Conservation (phyloP, 1,140 invertebrate species). For the Delia radicum region DNA sequence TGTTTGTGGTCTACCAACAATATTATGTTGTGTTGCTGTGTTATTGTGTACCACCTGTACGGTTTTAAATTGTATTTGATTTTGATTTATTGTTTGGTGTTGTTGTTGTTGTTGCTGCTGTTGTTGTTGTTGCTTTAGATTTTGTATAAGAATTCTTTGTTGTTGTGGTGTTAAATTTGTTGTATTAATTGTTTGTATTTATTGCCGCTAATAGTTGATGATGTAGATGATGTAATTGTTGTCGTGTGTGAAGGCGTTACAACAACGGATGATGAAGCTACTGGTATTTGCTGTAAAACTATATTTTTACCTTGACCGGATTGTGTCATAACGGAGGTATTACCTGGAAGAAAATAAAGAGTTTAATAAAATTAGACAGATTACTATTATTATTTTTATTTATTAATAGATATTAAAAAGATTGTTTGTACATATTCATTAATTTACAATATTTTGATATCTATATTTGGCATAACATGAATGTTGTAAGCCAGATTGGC, state of each 20-base stretch:
- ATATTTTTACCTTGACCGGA: slow-evolving; percentile 38
- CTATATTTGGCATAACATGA: no score
- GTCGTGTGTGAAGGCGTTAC: neutral
- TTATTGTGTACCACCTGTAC: slow-evolving; percentile 13
- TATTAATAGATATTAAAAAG: no score
- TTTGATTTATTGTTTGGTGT: slow-evolving; percentile 7
- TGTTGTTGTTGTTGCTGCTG: slow-evolving; percentile 19
- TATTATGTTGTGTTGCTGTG: neutral
- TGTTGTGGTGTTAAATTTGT: slow-evolving; percentile 56
- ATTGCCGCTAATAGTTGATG: neutral
- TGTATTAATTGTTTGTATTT: slow-evolving; percentile 34
- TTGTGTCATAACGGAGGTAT: slow-evolving; percentile 46
- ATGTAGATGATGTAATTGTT: neutral
- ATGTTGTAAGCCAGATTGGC: no score
- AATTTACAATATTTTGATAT: no score
- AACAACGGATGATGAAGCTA: neutral
- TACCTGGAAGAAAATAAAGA: slow-evolving; percentile 40
- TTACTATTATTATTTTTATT: no score
- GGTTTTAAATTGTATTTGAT: slow-evolving; percentile 26
- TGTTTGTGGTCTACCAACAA: neutral
- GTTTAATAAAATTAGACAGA: neutral
- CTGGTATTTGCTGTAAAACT: slow-evolving; percentile 41
- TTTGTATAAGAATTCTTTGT: slow-evolving; percentile 56
- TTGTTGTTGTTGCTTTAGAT: slow-evolving; percentile 43
- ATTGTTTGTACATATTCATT: no score